Base-by-base conservation (phyloP, 2,797 vertebrate species). In the Numenius phaeopus region DNA sequence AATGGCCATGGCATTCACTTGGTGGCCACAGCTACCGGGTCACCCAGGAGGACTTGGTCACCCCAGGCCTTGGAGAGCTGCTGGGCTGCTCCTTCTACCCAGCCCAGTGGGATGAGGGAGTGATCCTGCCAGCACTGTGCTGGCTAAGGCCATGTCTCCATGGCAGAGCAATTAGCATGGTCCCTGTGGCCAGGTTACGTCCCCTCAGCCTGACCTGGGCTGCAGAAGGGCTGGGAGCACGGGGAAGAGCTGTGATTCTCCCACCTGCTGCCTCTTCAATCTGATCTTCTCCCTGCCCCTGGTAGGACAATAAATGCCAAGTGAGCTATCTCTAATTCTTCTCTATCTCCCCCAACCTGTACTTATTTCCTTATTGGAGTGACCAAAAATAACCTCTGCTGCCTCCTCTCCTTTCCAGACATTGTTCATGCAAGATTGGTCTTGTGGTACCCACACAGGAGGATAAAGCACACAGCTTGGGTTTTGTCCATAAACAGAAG, bases 111-210 rank as follows among this genome's bases (percentile, higher is more conserved):
- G 50, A 81, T 58, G 32, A 71, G 27, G 54, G 54, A 77, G 40
- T 9, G 24, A 47, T 70, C 39, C 57, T 86, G 32, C 59, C 30
- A 82, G 30, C 6, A 23, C 46, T 55, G 23, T 81, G n/a, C 58
- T 89, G 52, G 18, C 65, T 73, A 52, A 89, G 55, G 44, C 24
- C 81, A 67, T 46, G 10, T 80, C 32, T 73, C 34, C 22, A 12
- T 47, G 62, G 15, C 0, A 0, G 44, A 81, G 50, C 21, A 29
- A 37, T 81, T 57, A 30, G 19, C 2, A 1, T 32, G 21, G 29
- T 79, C 10, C 11, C n/a, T 5, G 0, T 57, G 44, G 32, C 37
- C 64, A 59, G 27, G 34, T 32, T 34, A 26, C 1, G 2, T 55
- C 30, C 81, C 21, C 19, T 86, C 62, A 69, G 30, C 37, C 50